Percentiles rank a stretch among this genome's conserved stretches.
Evolutionary conservation across 92 coral and sea anemone genomes (phyloP).

Genomic region (Epizoanthus illoricatus): DNA sequence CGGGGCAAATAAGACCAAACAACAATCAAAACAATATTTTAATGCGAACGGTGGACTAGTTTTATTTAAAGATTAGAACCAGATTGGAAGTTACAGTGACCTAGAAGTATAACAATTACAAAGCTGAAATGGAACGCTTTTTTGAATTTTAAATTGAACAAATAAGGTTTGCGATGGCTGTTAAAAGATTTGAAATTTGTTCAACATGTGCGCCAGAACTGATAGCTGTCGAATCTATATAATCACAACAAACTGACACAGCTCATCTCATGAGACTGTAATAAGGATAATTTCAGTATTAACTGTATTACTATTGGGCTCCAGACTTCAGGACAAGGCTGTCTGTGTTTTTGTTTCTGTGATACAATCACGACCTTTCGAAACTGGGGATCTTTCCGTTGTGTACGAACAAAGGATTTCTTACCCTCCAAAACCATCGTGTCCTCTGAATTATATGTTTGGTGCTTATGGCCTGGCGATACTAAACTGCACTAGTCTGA

Average conservation of each 20-base stretch:
- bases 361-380: too few species aligned
- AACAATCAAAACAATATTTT: too few species aligned
- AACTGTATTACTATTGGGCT: background rate
- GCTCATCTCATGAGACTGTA: too few species aligned
- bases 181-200: conserved; percentile 10
- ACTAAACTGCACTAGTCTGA: background rate
- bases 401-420: background rate
- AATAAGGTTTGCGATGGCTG: conserved; percentile 25
- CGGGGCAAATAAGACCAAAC: too few species aligned
- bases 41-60: too few species aligned
- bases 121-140: conserved; percentile 2
- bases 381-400: background rate
- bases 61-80: too few species aligned
- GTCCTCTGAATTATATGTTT: background rate
- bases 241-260: background rate
- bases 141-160: conserved; percentile 28
- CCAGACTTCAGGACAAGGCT: background rate
- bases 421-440: background rate
- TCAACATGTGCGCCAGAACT: background rate
- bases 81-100: background rate
- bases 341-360: background rate
- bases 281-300: background rate
- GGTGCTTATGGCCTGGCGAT: background rate
- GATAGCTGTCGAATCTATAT: conserved; percentile 2
- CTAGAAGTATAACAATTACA: background rate